Base-by-base conservation (phyloP, 1,140 invertebrate species). In the Colletes gigas region DNA sequence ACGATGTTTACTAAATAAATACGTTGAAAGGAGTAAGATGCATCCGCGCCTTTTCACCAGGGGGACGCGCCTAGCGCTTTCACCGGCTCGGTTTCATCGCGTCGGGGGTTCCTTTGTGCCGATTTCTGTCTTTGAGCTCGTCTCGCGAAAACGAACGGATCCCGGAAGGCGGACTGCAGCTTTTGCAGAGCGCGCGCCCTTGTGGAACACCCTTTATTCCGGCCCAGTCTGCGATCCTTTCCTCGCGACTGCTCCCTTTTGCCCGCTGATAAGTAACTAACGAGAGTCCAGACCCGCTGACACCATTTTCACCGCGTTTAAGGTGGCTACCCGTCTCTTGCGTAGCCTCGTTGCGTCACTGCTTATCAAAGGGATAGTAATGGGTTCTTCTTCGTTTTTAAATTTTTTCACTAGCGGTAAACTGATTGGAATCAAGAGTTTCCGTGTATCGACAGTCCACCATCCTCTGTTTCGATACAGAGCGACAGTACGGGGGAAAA, bases 1-100 rank as follows among this genome's bases (percentile, higher is more conserved):
- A 88, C 86, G 84, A 90, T 90, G 88, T 91, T 90, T 91, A 90
- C 72, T 90, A 90, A 91, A 91, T 90, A 90, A 90, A 90, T 78
- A 81, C 72, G 75, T 87, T 87, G 62, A 87, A 87, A 84, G 75
- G 74, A 87, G 47, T 55, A 14, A 72, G 76, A 52, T 30, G 30
- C 67, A 39, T 21, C 68, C 68, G 17, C 41, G 65, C 21, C 67
- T 85, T 62, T 78, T 85, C 47, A 15, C 15, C 30, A n/a, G 30
- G 30, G 30, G 30, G 30, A 30, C 30, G 30, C 30, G 30, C 30
- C 30, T 30, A 2, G 30, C 30, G 30, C 30, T 30, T 30, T 30
- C 30, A 30, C 30, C 30, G 30, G 30, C 30, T 30, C 30, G 30
- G 30, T 30, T 30, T 30, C 30, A 30, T 30, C 41, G 7, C 7